Evolutionary conservation across 2,888 invertebrate species (phyloP).

Genomic region (Xiphydria camelus): DNA sequence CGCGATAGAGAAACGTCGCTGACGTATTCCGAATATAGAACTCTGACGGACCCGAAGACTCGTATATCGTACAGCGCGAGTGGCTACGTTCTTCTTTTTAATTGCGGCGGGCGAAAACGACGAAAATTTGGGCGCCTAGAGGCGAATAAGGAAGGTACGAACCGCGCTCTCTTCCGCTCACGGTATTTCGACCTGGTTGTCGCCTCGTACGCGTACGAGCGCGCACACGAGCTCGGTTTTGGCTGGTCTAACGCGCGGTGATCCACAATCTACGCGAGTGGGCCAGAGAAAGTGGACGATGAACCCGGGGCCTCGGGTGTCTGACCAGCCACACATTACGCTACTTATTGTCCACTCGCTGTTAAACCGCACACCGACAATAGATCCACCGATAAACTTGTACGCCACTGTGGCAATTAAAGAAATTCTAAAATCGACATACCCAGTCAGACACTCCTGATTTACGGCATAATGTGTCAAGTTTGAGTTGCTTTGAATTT

Average conservation of each 20-base stretch:
- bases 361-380: no score
- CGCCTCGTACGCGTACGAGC: neutral
- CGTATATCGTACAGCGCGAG: no score
- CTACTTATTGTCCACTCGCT: no score
- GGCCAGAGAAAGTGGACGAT: slow-evolving; percentile 48
- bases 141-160: neutral
- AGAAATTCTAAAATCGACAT: no score
- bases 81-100: no score
- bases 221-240: neutral
- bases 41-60: no score
- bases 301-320: slow-evolving; percentile 36
- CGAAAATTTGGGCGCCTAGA: neutral
- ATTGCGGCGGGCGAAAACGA: neutral
- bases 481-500: no score
- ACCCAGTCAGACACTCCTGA: no score
- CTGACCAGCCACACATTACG: slow-evolving; percentile 28
- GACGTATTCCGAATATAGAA: slow-evolving; percentile 33
- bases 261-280: slow-evolving; percentile 2
- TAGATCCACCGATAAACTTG: no score
- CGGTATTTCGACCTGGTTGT: neutral
- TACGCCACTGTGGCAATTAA: no score
- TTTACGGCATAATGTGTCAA: no score
- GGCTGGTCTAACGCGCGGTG: neutral
- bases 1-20: slow-evolving; percentile 35
- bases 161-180: neutral